phyloP scores from a whole-genome alignment of 92 coral and sea anemone species.

The Meandrina meandrites region DNA sequence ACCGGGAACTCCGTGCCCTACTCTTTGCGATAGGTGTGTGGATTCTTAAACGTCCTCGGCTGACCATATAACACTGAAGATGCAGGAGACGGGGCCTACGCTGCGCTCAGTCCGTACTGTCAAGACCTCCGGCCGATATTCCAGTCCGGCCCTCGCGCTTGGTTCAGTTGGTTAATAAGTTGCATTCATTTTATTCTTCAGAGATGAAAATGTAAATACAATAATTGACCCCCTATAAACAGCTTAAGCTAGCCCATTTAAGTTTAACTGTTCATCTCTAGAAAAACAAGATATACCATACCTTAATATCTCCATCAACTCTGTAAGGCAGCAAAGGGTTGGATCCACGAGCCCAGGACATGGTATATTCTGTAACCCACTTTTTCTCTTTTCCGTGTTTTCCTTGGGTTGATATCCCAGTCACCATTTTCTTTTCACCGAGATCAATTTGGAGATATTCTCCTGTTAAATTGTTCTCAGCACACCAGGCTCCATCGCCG shows the following conservation, averaged over 20 bases:
- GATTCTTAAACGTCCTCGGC: too few species aligned
- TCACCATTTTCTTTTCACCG: conserved; percentile 26
- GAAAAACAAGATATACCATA: not conserved
- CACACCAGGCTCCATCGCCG: conserved; percentile 66
- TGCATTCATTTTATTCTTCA: not conserved
- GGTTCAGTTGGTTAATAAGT: too few species aligned
- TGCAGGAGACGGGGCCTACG: too few species aligned
- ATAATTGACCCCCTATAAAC: not conserved
- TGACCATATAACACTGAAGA: too few species aligned
- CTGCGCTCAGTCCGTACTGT: too few species aligned
- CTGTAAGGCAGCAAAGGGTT: conserved; percentile 16
- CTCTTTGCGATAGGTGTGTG: too few species aligned
- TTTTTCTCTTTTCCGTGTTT: not conserved
- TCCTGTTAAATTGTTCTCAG: conserved; percentile 19
- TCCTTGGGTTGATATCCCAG: conserved; percentile 73
- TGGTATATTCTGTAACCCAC: conserved; percentile 48
- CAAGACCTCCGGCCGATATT: too few species aligned
- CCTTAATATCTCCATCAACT: conserved; percentile 50
- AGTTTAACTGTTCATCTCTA: not conserved
- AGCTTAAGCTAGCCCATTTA: not conserved
- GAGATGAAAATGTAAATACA: not conserved
- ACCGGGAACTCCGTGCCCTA: too few species aligned
- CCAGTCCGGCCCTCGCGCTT: too few species aligned
- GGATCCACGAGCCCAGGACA: conserved; percentile 18
- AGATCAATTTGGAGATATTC: conserved; percentile 66